A percentile compares a stretch with the other conserved stretches of the same genome.
phyloP scores from a whole-genome alignment of 2,888 invertebrate genomes.

The Odiellus spinosus region DNA sequence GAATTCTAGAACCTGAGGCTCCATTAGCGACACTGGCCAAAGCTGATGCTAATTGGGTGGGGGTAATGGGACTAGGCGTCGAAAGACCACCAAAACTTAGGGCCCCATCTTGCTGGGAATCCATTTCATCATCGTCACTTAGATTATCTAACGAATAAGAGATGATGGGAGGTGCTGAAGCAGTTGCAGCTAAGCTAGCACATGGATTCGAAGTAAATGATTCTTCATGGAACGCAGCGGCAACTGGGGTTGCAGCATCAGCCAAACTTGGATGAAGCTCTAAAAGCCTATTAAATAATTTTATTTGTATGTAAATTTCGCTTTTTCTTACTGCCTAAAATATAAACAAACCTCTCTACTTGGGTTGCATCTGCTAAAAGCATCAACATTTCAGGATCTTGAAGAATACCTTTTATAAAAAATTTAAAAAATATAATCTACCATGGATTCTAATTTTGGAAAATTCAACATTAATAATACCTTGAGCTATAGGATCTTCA shows the following conservation, averaged over 20 bases:
- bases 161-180: neutral
- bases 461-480: slow-evolving; percentile 21
- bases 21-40: slow-evolving; percentile 39
- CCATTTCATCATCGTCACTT: slow-evolving; percentile 30
- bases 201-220: neutral
- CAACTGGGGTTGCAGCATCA: slow-evolving; percentile 49
- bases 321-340: neutral
- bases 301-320: slow-evolving; percentile 2
- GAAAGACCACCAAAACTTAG: no score
- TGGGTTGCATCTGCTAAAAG: slow-evolving; percentile 51
- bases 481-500: slow-evolving; percentile 50
- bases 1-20: neutral
- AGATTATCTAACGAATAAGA: slow-evolving; percentile 29
- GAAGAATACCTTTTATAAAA: slow-evolving; percentile 43
- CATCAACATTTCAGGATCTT: slow-evolving; percentile 56
- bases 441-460: no score
- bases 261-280: slow-evolving; percentile 51
- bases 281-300: slow-evolving; percentile 37
- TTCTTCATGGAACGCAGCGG: slow-evolving; percentile 38
- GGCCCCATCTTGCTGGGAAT: slow-evolving; percentile 9
- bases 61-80: slow-evolving; percentile 39
- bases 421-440: slow-evolving; percentile 1
- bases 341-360: slow-evolving; percentile 37
- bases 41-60: slow-evolving; percentile 56
- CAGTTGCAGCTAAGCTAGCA: neutral